phyloP scores from a whole-genome alignment of 2,113 vertebrate species.

The Hyperoodon ampullatus region DNA sequence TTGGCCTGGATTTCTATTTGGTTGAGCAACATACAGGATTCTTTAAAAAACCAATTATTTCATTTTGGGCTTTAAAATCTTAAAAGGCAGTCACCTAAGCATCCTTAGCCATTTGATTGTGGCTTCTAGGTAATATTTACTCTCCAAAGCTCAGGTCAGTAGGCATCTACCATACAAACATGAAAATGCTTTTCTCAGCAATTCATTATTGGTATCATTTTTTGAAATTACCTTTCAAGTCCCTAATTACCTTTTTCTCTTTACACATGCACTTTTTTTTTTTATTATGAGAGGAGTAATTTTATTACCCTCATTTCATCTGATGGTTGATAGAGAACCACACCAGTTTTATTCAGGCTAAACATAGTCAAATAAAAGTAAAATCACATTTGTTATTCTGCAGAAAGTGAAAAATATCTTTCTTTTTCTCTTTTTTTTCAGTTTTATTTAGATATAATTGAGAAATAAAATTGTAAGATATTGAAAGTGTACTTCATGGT shows the following conservation, averaged over 20 bases:
- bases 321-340: not conserved
- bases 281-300: not conserved
- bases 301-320: not conserved
- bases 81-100: not conserved
- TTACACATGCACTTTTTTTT: not conserved
- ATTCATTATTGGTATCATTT: not conserved
- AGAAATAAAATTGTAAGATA: not conserved
- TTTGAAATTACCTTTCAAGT: not conserved
- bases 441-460: not conserved
- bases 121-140: not conserved
- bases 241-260: not conserved
- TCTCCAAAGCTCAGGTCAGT: not conserved
- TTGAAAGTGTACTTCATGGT: not conserved
- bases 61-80: not conserved
- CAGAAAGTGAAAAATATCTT: not conserved
- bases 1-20: not conserved
- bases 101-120: not conserved
- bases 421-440: not conserved
- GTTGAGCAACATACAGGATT: not conserved
- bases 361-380: conserved; percentile 8
- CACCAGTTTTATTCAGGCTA: not conserved
- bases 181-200: not conserved
- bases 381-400: not conserved
- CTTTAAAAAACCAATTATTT: not conserved
- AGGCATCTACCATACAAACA: not conserved